A percentile compares a stretch with the other conserved stretches of the same genome.
Evolutionary conservation across 2,113 vertebrate species (phyloP).

Genomic region (Polypterus bichir): DNA sequence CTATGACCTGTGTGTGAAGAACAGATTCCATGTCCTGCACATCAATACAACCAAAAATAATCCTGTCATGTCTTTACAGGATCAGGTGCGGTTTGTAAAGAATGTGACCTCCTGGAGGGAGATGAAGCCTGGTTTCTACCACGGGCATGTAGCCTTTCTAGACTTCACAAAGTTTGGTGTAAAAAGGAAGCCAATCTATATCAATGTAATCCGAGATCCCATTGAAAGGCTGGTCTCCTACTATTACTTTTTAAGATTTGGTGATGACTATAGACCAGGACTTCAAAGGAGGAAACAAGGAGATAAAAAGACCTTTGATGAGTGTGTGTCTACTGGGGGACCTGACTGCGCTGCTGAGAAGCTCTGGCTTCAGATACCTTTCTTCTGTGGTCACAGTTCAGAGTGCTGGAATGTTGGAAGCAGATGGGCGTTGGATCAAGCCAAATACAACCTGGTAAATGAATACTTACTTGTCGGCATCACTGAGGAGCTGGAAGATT

Average conservation of each 20-base stretch:
- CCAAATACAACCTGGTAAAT: conserved; percentile 95
- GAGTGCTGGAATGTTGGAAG: conserved; percentile 98
- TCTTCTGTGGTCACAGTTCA: conserved; percentile 96
- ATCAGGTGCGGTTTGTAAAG: conserved; percentile 92
- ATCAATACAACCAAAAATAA: conserved; percentile 99
- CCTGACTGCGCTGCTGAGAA: conserved; percentile 95
- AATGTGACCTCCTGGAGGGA: conserved; percentile 88
- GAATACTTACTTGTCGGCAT: conserved; percentile 95
- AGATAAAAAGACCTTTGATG: conserved; percentile 98
- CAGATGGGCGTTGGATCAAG: conserved; percentile 97
- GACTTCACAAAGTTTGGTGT: conserved; percentile 95
- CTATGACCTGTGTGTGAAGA: conserved; percentile 67
- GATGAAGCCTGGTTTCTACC: conserved; percentile 96
- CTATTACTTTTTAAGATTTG: conserved; percentile 95
- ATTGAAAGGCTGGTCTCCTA: conserved; percentile 96
- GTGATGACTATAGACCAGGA: conserved; percentile 93
- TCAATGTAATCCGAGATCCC: conserved; percentile 91
- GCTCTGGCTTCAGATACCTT: conserved; percentile 97
- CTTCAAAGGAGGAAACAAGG: conserved; percentile 90
- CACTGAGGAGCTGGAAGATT: conserved; percentile 96
- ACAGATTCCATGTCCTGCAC: conserved; percentile 92
- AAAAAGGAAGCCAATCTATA: conserved; percentile 93
- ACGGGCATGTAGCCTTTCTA: conserved; percentile 85
- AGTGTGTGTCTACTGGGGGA: conserved; percentile 88
- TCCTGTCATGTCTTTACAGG: conserved; percentile 97